Evolutionary conservation across 2,113 vertebrate genomes (phyloP).

Genomic region (Esox niger): DNA sequence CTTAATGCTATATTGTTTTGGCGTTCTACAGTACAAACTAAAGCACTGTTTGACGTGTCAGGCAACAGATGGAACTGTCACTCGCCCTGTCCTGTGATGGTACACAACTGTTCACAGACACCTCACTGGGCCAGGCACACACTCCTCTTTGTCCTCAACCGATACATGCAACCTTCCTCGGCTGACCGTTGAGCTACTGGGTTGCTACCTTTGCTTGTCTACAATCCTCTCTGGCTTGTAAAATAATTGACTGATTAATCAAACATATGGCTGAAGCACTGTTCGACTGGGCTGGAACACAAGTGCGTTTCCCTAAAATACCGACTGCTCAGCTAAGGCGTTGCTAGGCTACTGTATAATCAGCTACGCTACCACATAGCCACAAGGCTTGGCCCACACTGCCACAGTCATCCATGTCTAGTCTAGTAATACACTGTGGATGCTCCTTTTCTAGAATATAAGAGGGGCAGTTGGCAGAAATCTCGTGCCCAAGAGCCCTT

Average conservation of each 20-base stretch:
- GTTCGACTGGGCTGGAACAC: background rate
- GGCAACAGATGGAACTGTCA: conserved; percentile 36
- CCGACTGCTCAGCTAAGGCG: background rate
- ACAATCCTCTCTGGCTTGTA: background rate
- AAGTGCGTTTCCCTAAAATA: background rate
- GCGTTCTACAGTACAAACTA: background rate
- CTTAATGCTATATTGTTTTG: background rate
- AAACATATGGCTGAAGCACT: background rate
- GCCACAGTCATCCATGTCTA: conserved; percentile 1
- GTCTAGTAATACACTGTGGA: conserved; percentile 5
- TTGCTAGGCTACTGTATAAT: background rate
- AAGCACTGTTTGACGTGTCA: background rate
- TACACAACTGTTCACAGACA: conserved; percentile 48
- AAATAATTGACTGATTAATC: background rate
- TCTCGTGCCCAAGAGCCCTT: conserved; percentile 9
- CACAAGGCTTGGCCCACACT: conserved; percentile 3
- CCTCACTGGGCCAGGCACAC: conserved; percentile 17
- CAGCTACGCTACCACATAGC: background rate
- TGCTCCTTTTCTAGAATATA: background rate
- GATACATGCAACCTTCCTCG: background rate
- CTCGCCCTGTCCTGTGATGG: conserved; percentile 9
- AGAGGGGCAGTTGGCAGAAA: background rate
- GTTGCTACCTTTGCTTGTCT: background rate
- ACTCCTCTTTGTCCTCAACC: conserved; percentile 30
- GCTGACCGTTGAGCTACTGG: background rate